phyloP scores from a whole-genome alignment of 1,140 invertebrate species.

The Whitmania pigra region DNA sequence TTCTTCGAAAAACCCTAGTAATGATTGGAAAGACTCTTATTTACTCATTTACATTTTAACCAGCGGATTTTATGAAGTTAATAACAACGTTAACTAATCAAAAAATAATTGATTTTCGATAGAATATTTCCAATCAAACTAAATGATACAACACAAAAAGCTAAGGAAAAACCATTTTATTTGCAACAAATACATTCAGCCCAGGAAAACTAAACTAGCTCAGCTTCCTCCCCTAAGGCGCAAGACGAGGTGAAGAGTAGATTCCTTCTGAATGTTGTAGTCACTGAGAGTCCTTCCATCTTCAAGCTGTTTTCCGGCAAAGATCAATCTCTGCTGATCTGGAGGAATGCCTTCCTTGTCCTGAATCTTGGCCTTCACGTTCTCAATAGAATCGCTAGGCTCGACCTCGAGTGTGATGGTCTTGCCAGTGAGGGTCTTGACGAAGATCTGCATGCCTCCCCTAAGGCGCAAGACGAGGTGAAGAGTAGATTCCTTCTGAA shows the following conservation, averaged over 20 bases:
- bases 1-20: too few species aligned
- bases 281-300: conserved; percentile 62
- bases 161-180: too few species aligned
- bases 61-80: too few species aligned
- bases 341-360: conserved; percentile 47
- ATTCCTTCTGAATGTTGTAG: conserved; percentile 25
- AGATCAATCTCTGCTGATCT: conserved; percentile 46
- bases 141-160: too few species aligned
- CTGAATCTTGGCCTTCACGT: conserved; percentile 43
- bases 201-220: too few species aligned
- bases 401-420: conserved; percentile 48
- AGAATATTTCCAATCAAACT: too few species aligned
- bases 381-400: conserved; percentile 42
- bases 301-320: conserved; percentile 64
- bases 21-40: too few species aligned
- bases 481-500: conserved; percentile 32
- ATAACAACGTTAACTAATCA: too few species aligned
- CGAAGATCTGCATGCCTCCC: conserved; percentile 79
- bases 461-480: conserved; percentile 50
- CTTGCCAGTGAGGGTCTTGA: conserved; percentile 78
- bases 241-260: conserved; percentile 48
- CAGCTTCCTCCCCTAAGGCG: conserved; percentile 50
- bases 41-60: too few species aligned
- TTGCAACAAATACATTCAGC: too few species aligned
- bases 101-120: too few species aligned